Base-by-base conservation (phyloP, 2,113 vertebrate genomes). In the Saguinus midas region DNA sequence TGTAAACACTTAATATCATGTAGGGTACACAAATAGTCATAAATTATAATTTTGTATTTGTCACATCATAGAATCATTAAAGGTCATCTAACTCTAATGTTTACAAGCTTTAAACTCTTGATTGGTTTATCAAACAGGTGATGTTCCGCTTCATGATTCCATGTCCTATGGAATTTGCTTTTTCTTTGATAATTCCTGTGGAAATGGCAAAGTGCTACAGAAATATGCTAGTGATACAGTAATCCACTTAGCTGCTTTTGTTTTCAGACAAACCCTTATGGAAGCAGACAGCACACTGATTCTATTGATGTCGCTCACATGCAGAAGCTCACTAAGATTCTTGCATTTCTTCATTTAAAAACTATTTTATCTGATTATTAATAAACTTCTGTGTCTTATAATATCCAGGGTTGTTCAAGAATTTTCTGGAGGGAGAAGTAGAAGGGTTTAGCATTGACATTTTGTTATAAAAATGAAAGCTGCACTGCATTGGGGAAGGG, bases 401-500 rank as follows among this genome's bases (percentile, higher is more conserved):
- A 87, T 72, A 55, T 50, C 16, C 4, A 13, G 48, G 35, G 20
- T 16, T 48, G 14, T 40, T 75, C 7, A 40, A 45, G n/a, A 80
- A 40, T 76, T 73, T 93, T 75, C 73, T 48, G 87, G 29, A 93
- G 79, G 95, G 64, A 40, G 27, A 64, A 82, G 35, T n/a, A 20
- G 40, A 72, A 86, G 11, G 35, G 2, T 16, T 72, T 84, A 27
- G 43, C 20, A 20, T 35, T 58, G 27, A 66, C 32, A 25, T 83
- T 87, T 68, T 72, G 6, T 85, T 37, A 37, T 23, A n/a, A 87
- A 73, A 91, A 95, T 37, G 58, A 86, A 86, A 68, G 25, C 58
- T 6, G 25, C 0, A 21, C 14, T 11, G 17, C 57, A 21, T 0
- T 48, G 21, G 12, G 1, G 68, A 64, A 45, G 9, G 25, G 3